Evolutionary conservation across 2,113 vertebrate species (phyloP).

Genomic region (Tachuris rubrigastra): DNA sequence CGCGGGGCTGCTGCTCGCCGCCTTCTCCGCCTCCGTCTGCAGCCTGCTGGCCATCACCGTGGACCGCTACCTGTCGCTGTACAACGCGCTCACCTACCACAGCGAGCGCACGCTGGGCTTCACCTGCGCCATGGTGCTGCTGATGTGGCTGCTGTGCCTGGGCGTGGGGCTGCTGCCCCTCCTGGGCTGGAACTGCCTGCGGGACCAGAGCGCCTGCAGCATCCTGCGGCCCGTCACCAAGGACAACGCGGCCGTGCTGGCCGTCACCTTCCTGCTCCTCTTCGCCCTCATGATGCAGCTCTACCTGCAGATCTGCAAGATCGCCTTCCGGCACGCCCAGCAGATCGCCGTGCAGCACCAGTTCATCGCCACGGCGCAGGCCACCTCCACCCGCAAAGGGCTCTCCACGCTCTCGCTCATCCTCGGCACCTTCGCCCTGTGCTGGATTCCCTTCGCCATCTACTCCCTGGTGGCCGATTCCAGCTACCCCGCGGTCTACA

Average conservation of each 20-base stretch:
- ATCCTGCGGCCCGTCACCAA: conserved; percentile 87
- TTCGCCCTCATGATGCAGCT: conserved; percentile 92
- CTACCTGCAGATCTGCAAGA: conserved; percentile 91
- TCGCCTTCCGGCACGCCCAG: conserved; percentile 90
- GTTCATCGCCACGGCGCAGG: conserved; percentile 82
- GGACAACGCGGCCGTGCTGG: conserved; percentile 85
- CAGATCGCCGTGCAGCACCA: conserved; percentile 94
- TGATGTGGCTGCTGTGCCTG: conserved; percentile 82
- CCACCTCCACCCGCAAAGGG: conserved; percentile 86
- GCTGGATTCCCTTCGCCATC: conserved; percentile 90
- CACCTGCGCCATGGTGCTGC: conserved; percentile 83
- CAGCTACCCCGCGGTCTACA: conserved; percentile 86
- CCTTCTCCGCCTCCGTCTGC: conserved; percentile 89
- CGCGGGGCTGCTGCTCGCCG: conserved; percentile 81
- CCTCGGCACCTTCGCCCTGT: conserved; percentile 86
- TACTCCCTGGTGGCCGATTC: conserved; percentile 88
- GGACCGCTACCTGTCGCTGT: conserved; percentile 90
- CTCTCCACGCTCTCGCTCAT: conserved; percentile 89
- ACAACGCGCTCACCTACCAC: conserved; percentile 92
- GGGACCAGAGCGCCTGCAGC: conserved; percentile 82
- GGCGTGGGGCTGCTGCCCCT: conserved; percentile 82
- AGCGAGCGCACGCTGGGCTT: conserved; percentile 84
- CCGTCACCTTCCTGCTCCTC: conserved; percentile 86
- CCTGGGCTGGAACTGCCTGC: conserved; percentile 90
- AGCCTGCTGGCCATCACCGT: conserved; percentile 91